A percentile compares a stretch with the other conserved stretches of the same genome.
phyloP scores from a whole-genome alignment of 92 coral and sea anemone species.

The Siderastrea radians region DNA sequence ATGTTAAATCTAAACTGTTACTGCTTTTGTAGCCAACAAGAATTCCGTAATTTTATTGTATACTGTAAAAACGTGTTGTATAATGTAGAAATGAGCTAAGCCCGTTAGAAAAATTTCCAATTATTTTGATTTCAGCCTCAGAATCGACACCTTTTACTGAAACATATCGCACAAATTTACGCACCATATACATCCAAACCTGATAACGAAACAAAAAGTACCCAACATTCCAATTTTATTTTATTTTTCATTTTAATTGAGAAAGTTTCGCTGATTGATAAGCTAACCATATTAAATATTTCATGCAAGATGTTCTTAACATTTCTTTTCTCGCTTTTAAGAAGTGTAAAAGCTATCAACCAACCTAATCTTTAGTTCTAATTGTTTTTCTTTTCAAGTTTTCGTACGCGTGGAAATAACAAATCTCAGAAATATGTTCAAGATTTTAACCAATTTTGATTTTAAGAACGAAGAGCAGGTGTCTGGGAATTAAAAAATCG shows the following conservation, averaged over 20 bases:
- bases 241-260: constrained; percentile 12
- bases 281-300: not conserved
- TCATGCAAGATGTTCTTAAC: not conserved
- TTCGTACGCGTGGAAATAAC: not conserved
- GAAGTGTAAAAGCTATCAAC: not conserved
- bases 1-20: not conserved
- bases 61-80: too few relatives aligned
- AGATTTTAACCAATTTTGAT: not conserved
- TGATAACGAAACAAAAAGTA: not conserved
- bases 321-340: not conserved
- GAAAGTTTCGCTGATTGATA: not conserved
- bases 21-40: not conserved
- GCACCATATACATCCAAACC: not conserved
- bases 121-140: not conserved
- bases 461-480: constrained; percentile 17
- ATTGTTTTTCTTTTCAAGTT: not conserved
- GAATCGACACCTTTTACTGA: not conserved
- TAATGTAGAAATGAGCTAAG: too few relatives aligned
- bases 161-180: not conserved
- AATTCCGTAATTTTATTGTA: too few relatives aligned
- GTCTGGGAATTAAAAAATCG: constrained; percentile 3
- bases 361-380: too few relatives aligned
- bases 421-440: not conserved
- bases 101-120: not conserved
- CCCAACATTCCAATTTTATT: not conserved